Base-by-base conservation (phyloP, 1,140 invertebrate genomes). In the Bombus pascuorum region DNA sequence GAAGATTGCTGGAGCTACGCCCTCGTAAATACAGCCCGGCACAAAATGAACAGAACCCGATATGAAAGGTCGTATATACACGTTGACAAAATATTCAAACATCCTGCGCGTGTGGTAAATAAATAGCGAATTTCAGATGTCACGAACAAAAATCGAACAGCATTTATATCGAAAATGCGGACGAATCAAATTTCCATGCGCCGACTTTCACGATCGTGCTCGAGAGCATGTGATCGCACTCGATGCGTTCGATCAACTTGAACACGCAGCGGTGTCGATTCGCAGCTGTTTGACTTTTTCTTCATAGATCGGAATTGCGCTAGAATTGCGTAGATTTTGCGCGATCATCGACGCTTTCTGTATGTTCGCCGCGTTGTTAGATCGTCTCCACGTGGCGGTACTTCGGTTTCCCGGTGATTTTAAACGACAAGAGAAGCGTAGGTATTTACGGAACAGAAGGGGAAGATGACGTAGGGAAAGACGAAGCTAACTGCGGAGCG, bases 81-180 rank as follows among this genome's bases (percentile, higher is more conserved):
- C 22, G 4, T 32, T 37, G 74, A 76, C 37, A n/a, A 59, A 62
- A 77, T 77, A 77, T 77, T 77, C 75, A 59, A 77, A 62, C 57
- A 37, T 42, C 34, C 12, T 10, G 22, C 73, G 22, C 73, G 12
- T 1, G 22, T 77, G 75, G 13, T 42, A 28, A 62, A 77, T 77
- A 77, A 77, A 77, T 10, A 77, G 37, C 25, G 13, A 77, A 42
- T 39, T 59, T 39, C 57, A 22, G 6, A 1, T 62, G 57, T 25
- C 75, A 62, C 13, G 75, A 15, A 57, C 32, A 42, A 39, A 77
- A 32, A 62, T 77, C 28, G 34, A 57, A 57, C 39, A 77, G 37
- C 12, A n/a, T 59, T 37, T 22, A 62, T n/a, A 22, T 57, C 3
- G 59, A 57, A 57, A 75, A 72, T 42, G 6, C 13, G 37, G 32